Evolutionary conservation across 2,113 vertebrate genomes (phyloP), one percentile per base, ranked within the genome.

Genomic region (Gulo gulo): DNA sequence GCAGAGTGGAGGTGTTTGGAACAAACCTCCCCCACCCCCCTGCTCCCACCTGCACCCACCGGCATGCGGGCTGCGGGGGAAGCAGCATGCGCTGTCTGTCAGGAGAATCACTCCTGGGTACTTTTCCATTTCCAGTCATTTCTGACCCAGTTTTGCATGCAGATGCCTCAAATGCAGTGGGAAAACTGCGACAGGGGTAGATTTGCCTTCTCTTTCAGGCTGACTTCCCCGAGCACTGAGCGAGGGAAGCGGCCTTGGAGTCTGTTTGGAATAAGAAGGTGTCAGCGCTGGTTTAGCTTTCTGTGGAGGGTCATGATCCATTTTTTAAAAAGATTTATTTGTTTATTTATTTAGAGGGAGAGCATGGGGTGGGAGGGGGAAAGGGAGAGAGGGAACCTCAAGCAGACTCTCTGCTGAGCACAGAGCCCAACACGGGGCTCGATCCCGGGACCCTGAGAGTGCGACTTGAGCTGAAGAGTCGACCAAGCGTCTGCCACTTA

Each of bases 141-240:
- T 88, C 91, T 97, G 96, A 97, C 93, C 94, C 86, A 88, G 61
- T 97, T 96, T 88, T 36, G 26, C 52, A 73, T 1, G 88, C 61
- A 59, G 81, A 87, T 90, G 63, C 61, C 73, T 78, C 81, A 24
- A 14, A 34, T 57, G 78, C 57, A 34, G n/a, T 6, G 61, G 65
- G 57, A 6, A 67, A 47, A 21, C 57, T 7, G 21, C 23, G 6
- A 2, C 6, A 1, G 2, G 7, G 16, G n/a, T 3, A 23, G 50
- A 6, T 39, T 82, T 79, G 59, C 81, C 63, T 92, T 93, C 65
- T 65, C 0, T 2, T 69, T 2, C 10, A 76, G 74, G 81, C 57
- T 42, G 45, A 31, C 45, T 52, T 93, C 86, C 50, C 18, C 9
- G 42, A 82, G 10, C 52, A 29, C 59, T 1, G 26, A 88, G 36